Base-by-base conservation (phyloP, 2,113 vertebrate genomes). In the Pao palembangensis region DNA sequence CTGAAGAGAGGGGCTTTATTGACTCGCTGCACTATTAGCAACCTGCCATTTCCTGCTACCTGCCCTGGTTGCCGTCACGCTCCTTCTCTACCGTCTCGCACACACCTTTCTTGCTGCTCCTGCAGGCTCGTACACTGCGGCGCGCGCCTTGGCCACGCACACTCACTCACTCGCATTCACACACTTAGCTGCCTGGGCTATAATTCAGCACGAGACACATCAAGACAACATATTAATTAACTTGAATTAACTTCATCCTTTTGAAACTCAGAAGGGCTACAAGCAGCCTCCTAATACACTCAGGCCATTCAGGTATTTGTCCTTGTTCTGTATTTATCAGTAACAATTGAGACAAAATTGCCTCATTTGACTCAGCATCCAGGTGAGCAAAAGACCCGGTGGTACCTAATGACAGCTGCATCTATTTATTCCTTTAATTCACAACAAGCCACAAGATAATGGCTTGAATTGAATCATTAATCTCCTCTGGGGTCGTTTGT, bases 391-490 rank as follows among this genome's bases (percentile, higher is more conserved):
- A 71, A 80, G 76, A 75, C 48, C 62, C 61, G 66, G 60, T 80
- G 34, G 71, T 67, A 73, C 58, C 83, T 85, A 84, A 88, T 82
- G 82, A 80, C 78, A 63, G 69, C 54, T 13, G 15, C 14, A 11
- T n/a, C 14, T 83, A 79, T 86, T 90, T 80, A 79, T 69, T 61
- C 56, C 42, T 67, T 57, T 75, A 70, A 61, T 71, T 83, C 73
- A 84, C 70, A 34, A 53, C 66, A 49, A 71, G 64, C 79, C 11
- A 84, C 70, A 58, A 71, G 68, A 68, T 61, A 82, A 76, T 61
- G 25, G 72, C 58, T 76, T 41, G 83, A 81, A 89, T 87, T 81
- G 85, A 85, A 66, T 73, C 78, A 86, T 90, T 87, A 81, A 88
- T 91, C 88, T 90, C 69, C 66, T 52, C 53, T 56, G 69, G 34